Base-by-base conservation (phyloP, 2,113 vertebrate genomes). In the Mystacornis crossleyi region DNA sequence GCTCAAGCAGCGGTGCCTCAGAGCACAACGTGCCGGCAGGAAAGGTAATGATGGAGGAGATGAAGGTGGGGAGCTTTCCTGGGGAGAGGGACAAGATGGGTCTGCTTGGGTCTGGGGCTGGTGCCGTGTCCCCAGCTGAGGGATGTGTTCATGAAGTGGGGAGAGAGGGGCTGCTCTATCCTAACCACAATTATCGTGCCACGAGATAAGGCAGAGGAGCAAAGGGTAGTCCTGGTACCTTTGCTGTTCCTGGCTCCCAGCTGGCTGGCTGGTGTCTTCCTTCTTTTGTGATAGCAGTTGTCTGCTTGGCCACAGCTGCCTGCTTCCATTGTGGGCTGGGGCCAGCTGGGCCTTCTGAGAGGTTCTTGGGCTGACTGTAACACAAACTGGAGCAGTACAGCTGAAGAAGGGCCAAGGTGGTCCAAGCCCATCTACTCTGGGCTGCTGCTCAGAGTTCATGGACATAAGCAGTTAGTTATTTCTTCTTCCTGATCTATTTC, bases 301-400 rank as follows among this genome's bases (percentile, higher is more conserved):
- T 43, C 36, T 91, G 36, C 43, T 57, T 81, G 60, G 64, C 45
- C n/a, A 10, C 51, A 81, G 64, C 58, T 91, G 42, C 73, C 36
- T 3, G 2, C 29, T 74, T 34, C 19, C 24, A 25, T 21, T 43
- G 6, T 36, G 55, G n/a, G 25, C 33, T 2, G 1, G 16, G 42
- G 8, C 3, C 2, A 61, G 23, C 10, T 58, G 45, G 55, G 12
- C 11, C 53, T 15, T 93, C 24, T 57, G 69, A 50, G 47, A 62
- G 28, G 14, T 66, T 85, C 47, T 47, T 54, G 38, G 47, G 34
- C 72, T 91, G 25, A n/a, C 36, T 33, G 57, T 72, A 60, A 8
- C 34, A 40, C 0, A 0, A 42, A 14, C 31, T 62, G 67, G 18
- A 86, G 33, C 29, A 19, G 23, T 24, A 14, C 1, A 2, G 43